phyloP scores from a whole-genome alignment of 1,140 invertebrate species.

The Aleiodes sp. region DNA sequence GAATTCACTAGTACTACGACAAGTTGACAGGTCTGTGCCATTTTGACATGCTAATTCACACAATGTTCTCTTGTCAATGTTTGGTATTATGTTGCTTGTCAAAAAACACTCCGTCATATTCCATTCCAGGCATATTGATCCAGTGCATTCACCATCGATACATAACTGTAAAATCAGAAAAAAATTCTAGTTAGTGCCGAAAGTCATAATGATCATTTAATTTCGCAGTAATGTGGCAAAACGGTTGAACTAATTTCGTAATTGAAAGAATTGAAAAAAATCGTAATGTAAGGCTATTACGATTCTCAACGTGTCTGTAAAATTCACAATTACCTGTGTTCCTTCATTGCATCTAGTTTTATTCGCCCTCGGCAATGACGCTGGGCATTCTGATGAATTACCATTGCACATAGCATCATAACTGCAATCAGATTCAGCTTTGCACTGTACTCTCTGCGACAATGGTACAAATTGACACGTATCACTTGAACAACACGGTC shows the following conservation, averaged over 20 bases:
- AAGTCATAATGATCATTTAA: no score
- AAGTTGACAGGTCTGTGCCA: conserved; percentile 79
- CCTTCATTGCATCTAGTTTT: conserved; percentile 88
- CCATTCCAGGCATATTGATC: conserved; percentile 95
- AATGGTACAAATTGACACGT: conserved; percentile 82
- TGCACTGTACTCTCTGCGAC: conserved; percentile 76
- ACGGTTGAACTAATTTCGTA: no score
- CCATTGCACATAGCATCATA: conserved; percentile 87
- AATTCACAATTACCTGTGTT: conserved; percentile 69
- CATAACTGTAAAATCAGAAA: conserved; percentile 81
- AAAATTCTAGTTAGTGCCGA: no score
- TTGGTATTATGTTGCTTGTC: conserved; percentile 84
- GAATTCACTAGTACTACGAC: conserved; percentile 87
- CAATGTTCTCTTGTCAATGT: conserved; percentile 85
- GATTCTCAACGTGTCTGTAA: conserved; percentile 28
- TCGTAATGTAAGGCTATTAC: no score
- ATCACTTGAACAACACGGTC: conserved; percentile 89
- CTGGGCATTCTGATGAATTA: conserved; percentile 85
- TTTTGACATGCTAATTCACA: conserved; percentile 97
- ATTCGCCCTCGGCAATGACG: conserved; percentile 77
- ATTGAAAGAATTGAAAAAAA: no score
- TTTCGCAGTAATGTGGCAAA: no score
- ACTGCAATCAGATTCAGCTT: conserved; percentile 89
- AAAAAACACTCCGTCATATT: conserved; percentile 95
- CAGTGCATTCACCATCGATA: conserved; percentile 91